phyloP scores from a whole-genome alignment of 92 coral and sea anemone species.

The Pocillopora grandis region DNA sequence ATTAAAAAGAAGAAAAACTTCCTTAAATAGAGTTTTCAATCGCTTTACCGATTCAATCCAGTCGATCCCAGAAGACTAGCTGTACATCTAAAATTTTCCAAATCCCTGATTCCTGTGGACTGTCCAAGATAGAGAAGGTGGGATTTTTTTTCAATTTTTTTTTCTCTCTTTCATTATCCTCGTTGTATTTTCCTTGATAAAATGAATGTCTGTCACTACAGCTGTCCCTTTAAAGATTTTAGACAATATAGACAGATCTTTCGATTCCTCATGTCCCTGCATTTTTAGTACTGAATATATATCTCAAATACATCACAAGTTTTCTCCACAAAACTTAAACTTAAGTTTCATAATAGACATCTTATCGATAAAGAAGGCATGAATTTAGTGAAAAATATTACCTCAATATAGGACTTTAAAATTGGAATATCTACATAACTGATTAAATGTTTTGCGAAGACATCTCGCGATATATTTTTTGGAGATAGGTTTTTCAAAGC shows the following conservation, averaged over 20 bases:
- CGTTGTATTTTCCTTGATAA: background rate
- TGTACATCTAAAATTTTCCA: too few species aligned
- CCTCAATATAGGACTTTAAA: slow-evolving; percentile 30
- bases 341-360: background rate
- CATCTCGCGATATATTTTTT: slow-evolving; percentile 18
- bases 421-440: slow-evolving; percentile 38
- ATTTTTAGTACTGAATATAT: background rate
- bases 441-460: slow-evolving; percentile 23
- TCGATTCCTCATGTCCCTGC: background rate
- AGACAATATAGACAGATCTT: background rate
- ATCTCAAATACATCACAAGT: too few species aligned
- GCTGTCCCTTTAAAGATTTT: background rate
- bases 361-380: slow-evolving; percentile 28
- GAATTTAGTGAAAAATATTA: slow-evolving; percentile 32
- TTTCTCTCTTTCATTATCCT: slow-evolving; percentile 11
- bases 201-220: slow-evolving; percentile 15
- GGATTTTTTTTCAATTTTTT: slow-evolving; percentile 8
- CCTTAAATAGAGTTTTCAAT: slow-evolving; percentile 25
- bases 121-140: slow-evolving; percentile 25
- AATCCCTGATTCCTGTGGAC: too few species aligned
- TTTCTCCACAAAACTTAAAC: background rate
- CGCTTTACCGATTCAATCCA: slow-evolving; percentile 24
- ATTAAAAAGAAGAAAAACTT: slow-evolving; percentile 31
- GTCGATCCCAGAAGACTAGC: background rate
- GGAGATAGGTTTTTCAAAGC: slow-evolving; percentile 12